Conservation (phyloP, 92 coral and sea anemone genomes). For the Montipora capitata region DNA sequence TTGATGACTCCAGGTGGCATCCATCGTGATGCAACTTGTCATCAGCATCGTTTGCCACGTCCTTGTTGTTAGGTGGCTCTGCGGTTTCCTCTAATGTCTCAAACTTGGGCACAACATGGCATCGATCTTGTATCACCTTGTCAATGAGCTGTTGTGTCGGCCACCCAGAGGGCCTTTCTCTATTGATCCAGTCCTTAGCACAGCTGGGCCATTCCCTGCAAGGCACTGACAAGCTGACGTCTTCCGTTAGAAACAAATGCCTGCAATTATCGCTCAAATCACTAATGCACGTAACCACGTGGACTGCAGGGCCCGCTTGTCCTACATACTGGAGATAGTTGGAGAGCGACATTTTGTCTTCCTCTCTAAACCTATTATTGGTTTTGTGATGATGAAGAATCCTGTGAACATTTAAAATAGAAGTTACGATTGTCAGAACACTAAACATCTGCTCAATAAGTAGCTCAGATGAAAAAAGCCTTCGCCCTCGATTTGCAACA, state of each 20-base stretch:
- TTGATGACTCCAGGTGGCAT: too few species aligned
- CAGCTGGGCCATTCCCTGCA: constrained; percentile 78
- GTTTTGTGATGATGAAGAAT: constrained; percentile 29
- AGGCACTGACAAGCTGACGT: constrained; percentile 75
- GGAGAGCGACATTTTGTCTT: constrained; percentile 22
- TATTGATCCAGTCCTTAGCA: constrained; percentile 61
- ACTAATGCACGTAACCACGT: constrained; percentile 60
- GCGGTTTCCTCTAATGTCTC: constrained; percentile 33
- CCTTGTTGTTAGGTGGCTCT: too few species aligned
- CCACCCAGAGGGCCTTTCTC: constrained; percentile 73
- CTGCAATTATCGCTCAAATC: constrained; percentile 16
- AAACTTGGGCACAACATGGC: constrained; percentile 79
- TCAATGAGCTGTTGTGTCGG: constrained; percentile 63
- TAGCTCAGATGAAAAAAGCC: constrained; percentile 56
- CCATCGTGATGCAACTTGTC: too few species aligned
- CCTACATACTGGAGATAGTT: constrained; percentile 56
- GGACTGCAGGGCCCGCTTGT: constrained; percentile 80
- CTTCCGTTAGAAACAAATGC: constrained; percentile 70
- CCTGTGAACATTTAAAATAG: constrained; percentile 50
- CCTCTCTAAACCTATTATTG: neutral
- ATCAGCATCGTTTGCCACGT: too few species aligned
- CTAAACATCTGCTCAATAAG: constrained; percentile 67
- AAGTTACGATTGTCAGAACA: constrained; percentile 54
- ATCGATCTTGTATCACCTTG: constrained; percentile 65
- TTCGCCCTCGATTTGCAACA: constrained; percentile 9